These are phyloP conservation scores for Orthonyx spaldingii DNA, from an alignment of 2,113 vertebrate species.

Conservation along the genomic window DNA sequence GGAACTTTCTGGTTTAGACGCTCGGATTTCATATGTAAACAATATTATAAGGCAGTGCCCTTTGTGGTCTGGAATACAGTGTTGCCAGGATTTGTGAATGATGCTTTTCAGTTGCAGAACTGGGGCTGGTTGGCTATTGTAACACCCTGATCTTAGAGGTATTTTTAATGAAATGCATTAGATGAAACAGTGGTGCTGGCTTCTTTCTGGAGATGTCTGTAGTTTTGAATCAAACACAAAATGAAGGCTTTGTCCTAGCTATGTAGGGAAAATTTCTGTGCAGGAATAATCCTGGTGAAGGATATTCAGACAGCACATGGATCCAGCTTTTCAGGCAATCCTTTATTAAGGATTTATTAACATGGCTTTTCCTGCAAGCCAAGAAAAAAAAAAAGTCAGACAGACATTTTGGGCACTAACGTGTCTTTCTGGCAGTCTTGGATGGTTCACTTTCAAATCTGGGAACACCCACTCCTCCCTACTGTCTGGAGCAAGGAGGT, in stretches of 20 bases:
- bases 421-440: neutral
- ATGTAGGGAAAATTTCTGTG: neutral
- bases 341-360: constrained; percentile 9
- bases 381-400: neutral
- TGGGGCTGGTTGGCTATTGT: neutral
- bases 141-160: neutral
- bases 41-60: neutral
- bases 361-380: neutral
- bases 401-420: constrained; percentile 3
- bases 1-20: neutral
- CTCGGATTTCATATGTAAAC: neutral
- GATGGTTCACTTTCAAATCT: neutral
- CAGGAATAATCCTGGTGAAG: neutral
- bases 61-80: neutral
- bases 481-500: constrained; percentile 35
- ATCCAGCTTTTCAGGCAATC: neutral
- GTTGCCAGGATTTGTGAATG: neutral
- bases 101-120: neutral
- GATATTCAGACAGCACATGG: neutral
- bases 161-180: neutral
- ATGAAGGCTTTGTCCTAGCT: neutral
- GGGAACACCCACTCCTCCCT: constrained; percentile 12
- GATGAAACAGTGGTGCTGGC: neutral
- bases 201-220: neutral
- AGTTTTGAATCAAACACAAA: neutral